Base-by-base conservation (phyloP, 2,888 invertebrate species). In the Tenthredo amoena region DNA sequence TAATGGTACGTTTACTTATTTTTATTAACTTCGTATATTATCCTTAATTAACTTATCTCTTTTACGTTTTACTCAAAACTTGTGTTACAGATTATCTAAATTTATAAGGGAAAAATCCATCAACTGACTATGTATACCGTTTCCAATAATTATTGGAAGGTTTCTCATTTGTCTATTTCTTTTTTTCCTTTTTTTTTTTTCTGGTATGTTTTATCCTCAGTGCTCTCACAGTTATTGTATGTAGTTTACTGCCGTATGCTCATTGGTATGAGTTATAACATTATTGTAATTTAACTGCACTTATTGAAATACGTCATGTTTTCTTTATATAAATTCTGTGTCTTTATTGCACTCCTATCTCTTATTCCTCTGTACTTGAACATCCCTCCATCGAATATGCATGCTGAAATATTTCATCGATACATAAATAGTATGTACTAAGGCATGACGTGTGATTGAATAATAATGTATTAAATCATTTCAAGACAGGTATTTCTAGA, bases 211-310 rank as follows among this genome's bases (percentile, higher is more conserved):
- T 34, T 71, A 71, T 71, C 37, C 15, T 37, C 18, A 71, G 40
- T 71, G 18, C 40, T 18, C 18, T 71, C 34, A 37, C 34, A 71
- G 37, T 71, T 37, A 71, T 37, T 62, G 34, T 34, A 37, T 18
- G 71, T 71, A 71, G 37, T 37, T 71, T 71, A 71, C 71, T 71
- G 76, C 76, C n/a, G 26, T 74, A 74, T 74, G 43, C 43, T 74
- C 74, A 76, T 76, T 76, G 76, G 76, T 76, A 21, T 43, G 76
- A 40, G 34, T 72, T 72, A 55, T 55, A 76, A 47, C 40, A 47
- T 47, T 76, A 47, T 76, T 76, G 26, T 50, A 76, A 76, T 47
- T 76, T 26, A 47, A 47, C 47, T 47, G 76, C 43, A 26, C 76
- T 31, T 21, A 21, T 76, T 76, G 71, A 71, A 34, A 71, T 71